Conservation (phyloP, 2,797 vertebrate genomes). For the Avahi laniger region DNA sequence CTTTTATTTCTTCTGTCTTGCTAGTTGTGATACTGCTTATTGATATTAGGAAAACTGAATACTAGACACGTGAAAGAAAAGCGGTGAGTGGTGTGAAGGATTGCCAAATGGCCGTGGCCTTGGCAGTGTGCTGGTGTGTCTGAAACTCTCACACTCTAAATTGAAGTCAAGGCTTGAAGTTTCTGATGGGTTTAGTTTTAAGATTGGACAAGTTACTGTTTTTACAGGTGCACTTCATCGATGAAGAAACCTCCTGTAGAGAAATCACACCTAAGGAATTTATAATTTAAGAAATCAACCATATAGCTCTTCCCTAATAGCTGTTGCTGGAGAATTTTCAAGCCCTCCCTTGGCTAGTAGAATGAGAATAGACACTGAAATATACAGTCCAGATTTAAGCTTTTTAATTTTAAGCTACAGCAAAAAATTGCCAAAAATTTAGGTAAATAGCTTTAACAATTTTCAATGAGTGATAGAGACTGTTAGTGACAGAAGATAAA, state of each 20-base stretch:
- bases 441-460: not conserved
- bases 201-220: not conserved
- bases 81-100: not conserved
- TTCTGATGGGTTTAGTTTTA: not conserved
- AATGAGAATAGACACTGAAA: not conserved
- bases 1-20: not conserved
- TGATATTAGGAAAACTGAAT: not conserved
- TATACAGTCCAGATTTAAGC: not conserved
- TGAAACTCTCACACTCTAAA: not conserved
- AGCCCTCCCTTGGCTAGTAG: not conserved
- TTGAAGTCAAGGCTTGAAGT: not conserved
- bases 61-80: not conserved
- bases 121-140: not conserved
- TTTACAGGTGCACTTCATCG: not conserved
- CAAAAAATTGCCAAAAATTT: not conserved
- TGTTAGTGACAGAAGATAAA: not conserved
- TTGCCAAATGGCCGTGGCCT: not conserved
- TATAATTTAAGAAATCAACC: conserved; percentile 15
- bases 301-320: not conserved
- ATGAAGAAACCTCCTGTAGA: not conserved
- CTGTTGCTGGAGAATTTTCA: not conserved
- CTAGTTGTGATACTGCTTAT: not conserved
- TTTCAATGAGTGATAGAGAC: not conserved
- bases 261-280: not conserved
- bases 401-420: not conserved